Evolutionary conservation across 2,888 invertebrate genomes (phyloP).

Genomic region (Diplolepis rosae): DNA sequence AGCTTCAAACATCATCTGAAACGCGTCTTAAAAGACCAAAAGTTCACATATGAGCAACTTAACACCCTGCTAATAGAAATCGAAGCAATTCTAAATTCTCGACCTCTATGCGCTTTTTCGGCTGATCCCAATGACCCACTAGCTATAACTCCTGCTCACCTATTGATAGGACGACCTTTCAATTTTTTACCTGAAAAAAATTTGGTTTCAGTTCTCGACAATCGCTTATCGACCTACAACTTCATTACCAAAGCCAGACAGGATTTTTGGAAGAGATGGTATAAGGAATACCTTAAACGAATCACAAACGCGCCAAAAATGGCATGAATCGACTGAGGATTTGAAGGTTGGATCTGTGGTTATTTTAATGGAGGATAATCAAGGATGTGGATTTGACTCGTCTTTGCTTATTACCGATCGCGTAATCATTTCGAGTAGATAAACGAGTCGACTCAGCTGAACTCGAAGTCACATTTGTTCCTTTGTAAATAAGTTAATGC

Average conservation of each 20-base stretch:
- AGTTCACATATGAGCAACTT: conserved; percentile 39
- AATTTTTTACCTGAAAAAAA: conserved; percentile 45
- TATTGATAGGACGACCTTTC: conserved; percentile 51
- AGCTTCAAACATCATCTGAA: too few relatives aligned
- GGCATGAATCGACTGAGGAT: conserved; percentile 39
- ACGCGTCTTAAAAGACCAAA: conserved; percentile 32
- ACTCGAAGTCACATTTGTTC: too few relatives aligned
- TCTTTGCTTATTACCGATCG: not conserved
- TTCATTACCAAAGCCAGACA: conserved; percentile 48
- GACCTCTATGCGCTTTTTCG: conserved; percentile 34
- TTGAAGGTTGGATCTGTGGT: conserved; percentile 48
- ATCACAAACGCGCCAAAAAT: conserved; percentile 56
- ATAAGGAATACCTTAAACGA: conserved; percentile 51
- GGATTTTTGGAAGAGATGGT: conserved; percentile 52
- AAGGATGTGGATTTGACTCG: conserved; percentile 38
- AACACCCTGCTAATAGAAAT: too few relatives aligned
- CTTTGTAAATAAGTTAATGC: too few relatives aligned
- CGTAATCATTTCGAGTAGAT: too few relatives aligned
- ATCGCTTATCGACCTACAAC: conserved; percentile 44
- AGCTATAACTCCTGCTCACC: too few relatives aligned
- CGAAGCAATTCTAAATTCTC: too few relatives aligned
- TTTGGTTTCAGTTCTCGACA: conserved; percentile 22
- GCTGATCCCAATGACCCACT: conserved; percentile 42
- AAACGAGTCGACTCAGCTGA: too few relatives aligned
- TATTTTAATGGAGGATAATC: conserved; percentile 44